Evolutionary conservation across 2,888 invertebrate genomes (phyloP).

Genomic region (Drosophila leonis): DNA sequence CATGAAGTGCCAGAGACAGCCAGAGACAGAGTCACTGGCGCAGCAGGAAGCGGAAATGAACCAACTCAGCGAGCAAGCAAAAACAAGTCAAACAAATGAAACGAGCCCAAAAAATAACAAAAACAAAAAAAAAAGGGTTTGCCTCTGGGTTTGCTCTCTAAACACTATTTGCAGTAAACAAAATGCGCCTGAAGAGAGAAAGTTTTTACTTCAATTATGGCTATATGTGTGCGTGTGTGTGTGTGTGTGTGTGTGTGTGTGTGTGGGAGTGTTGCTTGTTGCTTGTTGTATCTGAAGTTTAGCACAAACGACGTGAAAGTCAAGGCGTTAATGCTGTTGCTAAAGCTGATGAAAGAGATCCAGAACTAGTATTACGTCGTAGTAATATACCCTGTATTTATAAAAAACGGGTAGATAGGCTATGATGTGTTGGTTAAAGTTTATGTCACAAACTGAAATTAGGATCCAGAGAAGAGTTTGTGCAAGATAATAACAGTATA

Average conservation of each 20-base stretch:
- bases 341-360: constrained; percentile 11
- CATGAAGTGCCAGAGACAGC: background rate
- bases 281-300: constrained; percentile 2
- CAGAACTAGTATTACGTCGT: background rate
- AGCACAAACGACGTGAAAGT: constrained; percentile 39
- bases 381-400: background rate
- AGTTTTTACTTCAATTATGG: constrained; percentile 68
- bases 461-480: background rate
- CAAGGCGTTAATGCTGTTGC: constrained; percentile 26
- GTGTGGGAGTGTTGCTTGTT: constrained; percentile 12
- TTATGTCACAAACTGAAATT: background rate
- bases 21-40: constrained; percentile 8
- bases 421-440: background rate
- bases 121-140: constrained; percentile 30
- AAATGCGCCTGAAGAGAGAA: constrained; percentile 28
- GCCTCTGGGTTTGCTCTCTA: constrained; percentile 27
- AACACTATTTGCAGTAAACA: constrained; percentile 25
- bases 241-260: constrained; percentile 7
- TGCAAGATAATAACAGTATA: background rate
- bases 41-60: constrained; percentile 72
- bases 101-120: constrained; percentile 3
- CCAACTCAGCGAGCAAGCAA: constrained; percentile 46
- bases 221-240: background rate
- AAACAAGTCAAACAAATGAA: constrained; percentile 48
- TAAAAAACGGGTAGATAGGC: background rate